Conservation (phyloP, 2,113 vertebrate species). For the Ammodramus savannarum region DNA sequence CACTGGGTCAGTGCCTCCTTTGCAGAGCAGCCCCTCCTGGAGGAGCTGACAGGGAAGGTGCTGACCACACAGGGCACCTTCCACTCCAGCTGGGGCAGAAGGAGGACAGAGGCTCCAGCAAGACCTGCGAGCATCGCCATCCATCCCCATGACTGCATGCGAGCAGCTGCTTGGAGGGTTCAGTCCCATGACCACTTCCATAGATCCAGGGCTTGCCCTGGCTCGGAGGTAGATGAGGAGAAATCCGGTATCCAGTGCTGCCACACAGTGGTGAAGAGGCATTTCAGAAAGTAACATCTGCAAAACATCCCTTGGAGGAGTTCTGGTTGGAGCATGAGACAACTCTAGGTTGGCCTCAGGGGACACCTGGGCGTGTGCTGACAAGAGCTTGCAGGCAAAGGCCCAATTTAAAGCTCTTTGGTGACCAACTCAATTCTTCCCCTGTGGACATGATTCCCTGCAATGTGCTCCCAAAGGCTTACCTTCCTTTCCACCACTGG, state of each 20-base stretch:
- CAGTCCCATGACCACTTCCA: neutral
- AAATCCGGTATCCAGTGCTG: slow-evolving; percentile 37
- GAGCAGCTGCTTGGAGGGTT: neutral
- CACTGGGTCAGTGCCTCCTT: neutral
- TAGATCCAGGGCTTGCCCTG: neutral
- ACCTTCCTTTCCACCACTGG: neutral
- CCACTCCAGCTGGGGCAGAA: neutral
- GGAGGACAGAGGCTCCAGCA: neutral
- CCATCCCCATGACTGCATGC: neutral
- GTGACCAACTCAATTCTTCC: neutral
- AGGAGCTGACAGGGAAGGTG: neutral
- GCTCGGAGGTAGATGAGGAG: neutral
- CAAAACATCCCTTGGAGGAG: neutral
- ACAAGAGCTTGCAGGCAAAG: neutral
- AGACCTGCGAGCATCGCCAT: neutral
- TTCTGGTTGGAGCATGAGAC: neutral
- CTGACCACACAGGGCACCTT: neutral
- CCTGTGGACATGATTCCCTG: neutral
- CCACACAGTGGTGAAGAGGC: slow-evolving; percentile 43
- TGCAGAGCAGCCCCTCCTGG: accelerated
- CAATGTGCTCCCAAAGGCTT: neutral
- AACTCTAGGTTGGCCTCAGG: neutral
- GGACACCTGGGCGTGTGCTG: neutral
- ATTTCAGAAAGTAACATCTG: neutral
- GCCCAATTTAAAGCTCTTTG: neutral